Conservation (phyloP, 2,113 vertebrate genomes). For the Cyanistes caeruleus region DNA sequence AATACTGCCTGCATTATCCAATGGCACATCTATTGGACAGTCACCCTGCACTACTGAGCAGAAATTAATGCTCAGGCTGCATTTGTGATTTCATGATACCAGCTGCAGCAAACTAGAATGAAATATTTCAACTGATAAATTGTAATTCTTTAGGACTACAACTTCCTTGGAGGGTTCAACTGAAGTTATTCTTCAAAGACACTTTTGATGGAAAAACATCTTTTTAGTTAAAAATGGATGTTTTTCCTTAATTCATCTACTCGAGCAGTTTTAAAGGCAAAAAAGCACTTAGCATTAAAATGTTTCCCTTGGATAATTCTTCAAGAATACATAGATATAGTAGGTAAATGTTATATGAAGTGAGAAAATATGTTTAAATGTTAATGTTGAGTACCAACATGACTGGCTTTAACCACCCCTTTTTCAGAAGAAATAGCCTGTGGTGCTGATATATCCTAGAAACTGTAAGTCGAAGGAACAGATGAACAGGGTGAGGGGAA, state of each 20-base stretch:
- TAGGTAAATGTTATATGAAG: neutral
- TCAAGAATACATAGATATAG: slow-evolving; percentile 6
- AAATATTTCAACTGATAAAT: neutral
- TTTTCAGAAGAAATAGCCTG: slow-evolving; percentile 3
- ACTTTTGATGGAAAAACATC: neutral
- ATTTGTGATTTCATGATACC: neutral
- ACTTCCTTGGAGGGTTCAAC: neutral
- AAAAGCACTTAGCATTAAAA: slow-evolving; percentile 17
- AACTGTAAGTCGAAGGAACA: neutral
- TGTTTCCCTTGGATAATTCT: neutral
- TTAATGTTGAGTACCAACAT: neutral
- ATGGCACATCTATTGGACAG: neutral
- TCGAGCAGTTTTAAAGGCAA: neutral
- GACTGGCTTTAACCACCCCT: slow-evolving; percentile 1
- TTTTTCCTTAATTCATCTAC: neutral
- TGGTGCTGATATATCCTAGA: neutral
- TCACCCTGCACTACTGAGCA: neutral
- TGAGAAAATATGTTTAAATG: neutral
- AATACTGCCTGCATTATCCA: neutral
- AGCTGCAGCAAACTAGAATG: neutral
- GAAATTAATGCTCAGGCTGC: neutral
- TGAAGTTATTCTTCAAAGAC: neutral
- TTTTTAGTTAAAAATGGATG: neutral
- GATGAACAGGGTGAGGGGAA: neutral
- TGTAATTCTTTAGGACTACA: neutral